Evolutionary conservation across 2,797 vertebrate genomes (phyloP).

Genomic region (Sebastes taczanowskii): DNA sequence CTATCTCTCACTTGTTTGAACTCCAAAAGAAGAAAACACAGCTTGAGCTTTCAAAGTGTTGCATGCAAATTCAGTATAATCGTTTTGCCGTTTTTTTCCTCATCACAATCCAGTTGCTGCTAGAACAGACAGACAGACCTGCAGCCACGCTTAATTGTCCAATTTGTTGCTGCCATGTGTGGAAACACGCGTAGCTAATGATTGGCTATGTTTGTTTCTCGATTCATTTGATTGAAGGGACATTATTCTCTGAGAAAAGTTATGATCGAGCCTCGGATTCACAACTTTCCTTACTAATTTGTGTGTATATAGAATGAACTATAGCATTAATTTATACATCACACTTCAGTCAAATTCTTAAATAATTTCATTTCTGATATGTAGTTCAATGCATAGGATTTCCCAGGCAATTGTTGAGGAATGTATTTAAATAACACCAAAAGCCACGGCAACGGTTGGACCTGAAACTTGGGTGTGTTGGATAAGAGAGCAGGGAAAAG

Average conservation of each 20-base stretch:
- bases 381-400: background rate
- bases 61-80: constrained; percentile 35
- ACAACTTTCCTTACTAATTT: background rate
- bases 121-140: constrained; percentile 39
- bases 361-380: background rate
- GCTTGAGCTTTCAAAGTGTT: constrained; percentile 44
- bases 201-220: constrained; percentile 4
- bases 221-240: constrained; percentile 4
- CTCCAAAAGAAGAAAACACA: constrained; percentile 46
- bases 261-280: background rate
- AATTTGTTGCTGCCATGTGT: constrained; percentile 43
- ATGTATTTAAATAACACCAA: background rate
- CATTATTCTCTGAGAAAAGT: background rate
- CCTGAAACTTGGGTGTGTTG: background rate
- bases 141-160: constrained; percentile 46
- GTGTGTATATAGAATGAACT: background rate
- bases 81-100: constrained; percentile 28
- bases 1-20: constrained; percentile 50
- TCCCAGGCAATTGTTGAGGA: background rate
- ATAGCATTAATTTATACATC: background rate
- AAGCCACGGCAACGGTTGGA: background rate
- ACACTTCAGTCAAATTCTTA: too few relatives aligned
- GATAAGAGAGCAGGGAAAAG: background rate
- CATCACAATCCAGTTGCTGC: constrained; percentile 31
- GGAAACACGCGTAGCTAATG: constrained; percentile 23